These are phyloP conservation scores for Hemitrygon akajei DNA, from an alignment of 2,797 vertebrate species.

Conservation along the genomic window DNA sequence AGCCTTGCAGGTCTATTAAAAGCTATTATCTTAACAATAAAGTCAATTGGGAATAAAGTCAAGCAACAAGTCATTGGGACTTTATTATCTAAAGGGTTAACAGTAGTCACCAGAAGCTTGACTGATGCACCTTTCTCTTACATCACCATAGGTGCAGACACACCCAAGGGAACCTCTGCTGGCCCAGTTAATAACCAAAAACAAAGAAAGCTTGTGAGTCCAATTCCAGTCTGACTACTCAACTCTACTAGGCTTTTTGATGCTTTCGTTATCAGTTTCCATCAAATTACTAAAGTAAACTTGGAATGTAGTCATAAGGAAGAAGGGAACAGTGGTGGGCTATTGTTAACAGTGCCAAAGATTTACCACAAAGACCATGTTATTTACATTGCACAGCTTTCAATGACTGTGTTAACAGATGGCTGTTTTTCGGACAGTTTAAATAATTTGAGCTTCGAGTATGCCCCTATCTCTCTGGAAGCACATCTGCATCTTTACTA, in stretches of 20 bases:
- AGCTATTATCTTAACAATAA: neutral
- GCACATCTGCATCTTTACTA: no score
- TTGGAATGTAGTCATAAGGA: neutral
- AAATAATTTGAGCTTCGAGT: neutral
- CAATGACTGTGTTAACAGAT: neutral
- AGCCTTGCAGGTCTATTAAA: neutral
- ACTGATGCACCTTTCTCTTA: neutral
- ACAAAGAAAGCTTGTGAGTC: constrained; percentile 4
- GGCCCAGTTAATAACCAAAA: neutral
- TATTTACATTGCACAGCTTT: neutral
- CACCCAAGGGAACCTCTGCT: neutral
- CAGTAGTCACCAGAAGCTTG: neutral
- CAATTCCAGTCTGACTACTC: neutral
- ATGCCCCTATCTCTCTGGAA: neutral
- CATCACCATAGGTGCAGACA: neutral
- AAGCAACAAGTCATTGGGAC: neutral
- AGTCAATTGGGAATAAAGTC: neutral
- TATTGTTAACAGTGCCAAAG: neutral
- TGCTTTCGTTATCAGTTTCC: neutral
- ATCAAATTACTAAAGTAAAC: neutral
- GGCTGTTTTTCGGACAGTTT: neutral
- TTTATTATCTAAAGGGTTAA: neutral
- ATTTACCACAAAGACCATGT: neutral
- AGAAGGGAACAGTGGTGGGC: neutral
- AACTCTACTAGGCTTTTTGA: neutral